Evolutionary conservation across 2,888 invertebrate genomes (phyloP).

Genomic region (Cephonodes hylas): DNA sequence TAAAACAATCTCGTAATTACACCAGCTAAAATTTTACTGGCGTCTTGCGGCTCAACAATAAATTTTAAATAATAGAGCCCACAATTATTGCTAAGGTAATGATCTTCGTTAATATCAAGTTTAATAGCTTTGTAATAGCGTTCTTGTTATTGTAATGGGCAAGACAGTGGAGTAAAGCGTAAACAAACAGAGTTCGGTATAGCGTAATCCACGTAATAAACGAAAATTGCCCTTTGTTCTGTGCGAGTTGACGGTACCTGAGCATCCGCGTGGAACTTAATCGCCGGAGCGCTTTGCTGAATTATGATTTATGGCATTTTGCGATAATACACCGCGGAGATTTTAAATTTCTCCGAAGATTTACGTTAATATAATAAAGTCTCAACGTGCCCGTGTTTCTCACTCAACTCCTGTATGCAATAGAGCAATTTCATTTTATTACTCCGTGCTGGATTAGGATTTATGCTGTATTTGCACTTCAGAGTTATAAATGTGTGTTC

Average conservation of each 20-base stretch:
- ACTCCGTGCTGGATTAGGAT: background rate
- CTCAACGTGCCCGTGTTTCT: background rate
- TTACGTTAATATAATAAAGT: background rate
- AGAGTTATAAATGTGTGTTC: background rate
- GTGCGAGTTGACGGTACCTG: constrained; percentile 19
- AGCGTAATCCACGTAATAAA: constrained; percentile 48
- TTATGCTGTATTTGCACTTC: background rate
- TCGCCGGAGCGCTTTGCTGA: constrained; percentile 26
- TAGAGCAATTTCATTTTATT: background rate
- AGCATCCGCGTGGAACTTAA: constrained; percentile 30
- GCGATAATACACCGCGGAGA: constrained; percentile 7
- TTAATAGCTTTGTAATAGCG: constrained; percentile 56
- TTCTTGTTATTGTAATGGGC: constrained; percentile 50
- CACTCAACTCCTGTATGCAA: background rate
- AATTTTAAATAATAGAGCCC: constrained; percentile 37
- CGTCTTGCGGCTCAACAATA: constrained; percentile 38
- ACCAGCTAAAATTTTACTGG: constrained; percentile 32
- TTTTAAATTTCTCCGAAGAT: background rate
- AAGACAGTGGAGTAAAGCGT: constrained; percentile 38
- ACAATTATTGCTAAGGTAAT: constrained; percentile 45
- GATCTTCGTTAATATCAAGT: constrained; percentile 42
- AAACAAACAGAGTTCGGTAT: constrained; percentile 30
- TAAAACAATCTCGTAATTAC: constrained; percentile 44
- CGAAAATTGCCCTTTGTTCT: constrained; percentile 51
- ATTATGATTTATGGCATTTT: constrained; percentile 36